These are phyloP conservation scores for Dascyllus trimaculatus DNA, from an alignment of 2,113 vertebrate genomes.

Conservation along the genomic window DNA sequence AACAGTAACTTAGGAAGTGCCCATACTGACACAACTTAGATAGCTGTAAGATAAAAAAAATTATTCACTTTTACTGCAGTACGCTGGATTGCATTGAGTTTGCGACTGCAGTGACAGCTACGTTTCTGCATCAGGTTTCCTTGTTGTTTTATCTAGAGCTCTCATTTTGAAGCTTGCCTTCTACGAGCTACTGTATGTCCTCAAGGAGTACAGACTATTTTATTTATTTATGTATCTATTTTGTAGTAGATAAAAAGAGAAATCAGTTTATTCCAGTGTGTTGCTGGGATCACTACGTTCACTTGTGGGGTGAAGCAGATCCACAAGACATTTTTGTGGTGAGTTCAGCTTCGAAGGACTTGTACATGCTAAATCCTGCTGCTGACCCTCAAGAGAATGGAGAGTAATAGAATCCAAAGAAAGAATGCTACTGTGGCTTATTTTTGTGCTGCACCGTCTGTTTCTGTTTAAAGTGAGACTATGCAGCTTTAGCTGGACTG, in stretches of 20 bases:
- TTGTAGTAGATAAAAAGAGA: not conserved
- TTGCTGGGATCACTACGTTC: not conserved
- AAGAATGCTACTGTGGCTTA: too few species aligned
- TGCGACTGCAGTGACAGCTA: constrained; percentile 6
- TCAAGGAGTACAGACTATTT: constrained; percentile 10
- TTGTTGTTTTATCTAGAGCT: constrained; percentile 21
- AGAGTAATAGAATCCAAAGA: not conserved
- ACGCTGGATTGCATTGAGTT: not conserved
- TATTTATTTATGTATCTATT: not conserved
- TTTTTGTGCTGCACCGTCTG: too few species aligned
- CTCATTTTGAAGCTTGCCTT: constrained; percentile 14
- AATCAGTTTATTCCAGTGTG: not conserved
- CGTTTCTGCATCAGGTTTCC: not conserved
- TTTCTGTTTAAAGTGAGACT: too few species aligned
- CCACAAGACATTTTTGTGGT: not conserved
- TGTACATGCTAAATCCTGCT: not conserved
- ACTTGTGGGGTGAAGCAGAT: not conserved
- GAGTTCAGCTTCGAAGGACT: not conserved
- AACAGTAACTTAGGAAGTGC: constrained; percentile 1
- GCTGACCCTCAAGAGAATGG: not conserved
- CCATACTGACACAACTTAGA: constrained; percentile 7
- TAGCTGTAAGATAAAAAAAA: constrained; percentile 6
- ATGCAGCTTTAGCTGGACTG: too few species aligned
- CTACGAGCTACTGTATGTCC: constrained; percentile 13
- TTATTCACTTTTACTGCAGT: not conserved